These are phyloP conservation scores for Carassius auratus DNA, from an alignment of 2,113 vertebrate species.

Conservation along the genomic window DNA sequence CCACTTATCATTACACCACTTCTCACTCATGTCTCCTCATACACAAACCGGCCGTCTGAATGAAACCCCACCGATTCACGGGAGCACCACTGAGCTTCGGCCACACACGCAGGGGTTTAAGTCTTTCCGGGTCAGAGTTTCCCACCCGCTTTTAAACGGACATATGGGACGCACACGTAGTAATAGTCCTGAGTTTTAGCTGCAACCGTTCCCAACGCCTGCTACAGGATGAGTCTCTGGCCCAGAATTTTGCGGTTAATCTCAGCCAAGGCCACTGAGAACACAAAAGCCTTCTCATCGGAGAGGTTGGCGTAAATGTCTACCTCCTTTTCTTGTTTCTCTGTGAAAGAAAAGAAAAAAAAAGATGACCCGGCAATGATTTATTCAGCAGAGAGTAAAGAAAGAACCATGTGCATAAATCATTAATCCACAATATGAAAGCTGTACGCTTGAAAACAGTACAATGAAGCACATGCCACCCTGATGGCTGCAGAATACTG, in stretches of 20 bases:
- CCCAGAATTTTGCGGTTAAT: conserved; percentile 99
- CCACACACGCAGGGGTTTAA: background rate
- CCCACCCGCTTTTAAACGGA: conserved; percentile 34
- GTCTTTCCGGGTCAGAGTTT: background rate
- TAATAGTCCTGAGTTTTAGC: conserved; percentile 66
- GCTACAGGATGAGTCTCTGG: conserved; percentile 90
- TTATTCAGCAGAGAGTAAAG: conserved; percentile 49
- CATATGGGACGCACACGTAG: conserved; percentile 58
- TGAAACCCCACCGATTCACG: background rate
- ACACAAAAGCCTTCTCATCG: conserved; percentile 97
- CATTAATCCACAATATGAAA: conserved; percentile 47
- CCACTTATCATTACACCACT: conserved; percentile 27
- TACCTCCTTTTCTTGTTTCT: conserved; percentile 97
- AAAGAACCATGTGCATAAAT: conserved; percentile 49
- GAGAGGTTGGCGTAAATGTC: conserved; percentile 97
- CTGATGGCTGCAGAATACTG: background rate
- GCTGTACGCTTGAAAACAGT: background rate
- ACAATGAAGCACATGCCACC: conserved; percentile 16
- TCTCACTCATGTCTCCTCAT: background rate
- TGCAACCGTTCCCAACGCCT: conserved; percentile 44
- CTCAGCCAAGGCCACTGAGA: conserved; percentile 97
- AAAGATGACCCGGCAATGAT: conserved; percentile 32
- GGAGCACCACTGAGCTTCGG: conserved; percentile 10
- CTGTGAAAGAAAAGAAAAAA: conserved; percentile 71
- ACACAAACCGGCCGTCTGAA: background rate